Percentiles rank a stretch among this genome's conserved stretches.
These are phyloP conservation scores for Glaucidium brasilianum DNA, from an alignment of 2,113 vertebrate genomes.

Conservation along the genomic window DNA sequence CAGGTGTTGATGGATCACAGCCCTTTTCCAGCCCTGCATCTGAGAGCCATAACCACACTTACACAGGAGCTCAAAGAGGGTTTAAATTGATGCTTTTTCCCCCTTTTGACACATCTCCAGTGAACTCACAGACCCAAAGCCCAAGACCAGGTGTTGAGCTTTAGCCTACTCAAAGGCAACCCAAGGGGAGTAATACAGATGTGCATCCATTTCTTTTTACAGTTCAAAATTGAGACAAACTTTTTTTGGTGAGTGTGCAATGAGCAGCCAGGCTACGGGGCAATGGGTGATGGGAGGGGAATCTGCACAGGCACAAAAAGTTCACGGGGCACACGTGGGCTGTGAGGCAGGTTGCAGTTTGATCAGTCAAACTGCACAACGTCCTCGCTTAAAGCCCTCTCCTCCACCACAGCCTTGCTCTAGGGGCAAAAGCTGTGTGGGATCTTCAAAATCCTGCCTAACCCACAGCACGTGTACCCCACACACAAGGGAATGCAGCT, in stretches of 20 bases:
- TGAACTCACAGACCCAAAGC: background rate
- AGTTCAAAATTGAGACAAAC: background rate
- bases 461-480: rapidly evolving
- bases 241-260: background rate
- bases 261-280: background rate
- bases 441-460: background rate
- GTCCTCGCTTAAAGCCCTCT: background rate
- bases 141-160: background rate
- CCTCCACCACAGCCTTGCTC: background rate
- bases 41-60: background rate
- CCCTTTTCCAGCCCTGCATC: background rate
- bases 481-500: background rate
- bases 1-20: background rate
- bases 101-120: background rate
- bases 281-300: rapidly evolving
- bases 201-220: background rate
- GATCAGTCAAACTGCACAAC: background rate
- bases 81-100: background rate
- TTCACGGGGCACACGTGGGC: rapidly evolving
- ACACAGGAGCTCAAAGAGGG: background rate
- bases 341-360: background rate
- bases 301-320: rapidly evolving
- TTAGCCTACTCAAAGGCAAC: background rate
- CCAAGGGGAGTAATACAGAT: background rate
- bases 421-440: background rate